Base-by-base conservation (phyloP, 92 coral and sea anemone species). In the Galaxea fascicularis region DNA sequence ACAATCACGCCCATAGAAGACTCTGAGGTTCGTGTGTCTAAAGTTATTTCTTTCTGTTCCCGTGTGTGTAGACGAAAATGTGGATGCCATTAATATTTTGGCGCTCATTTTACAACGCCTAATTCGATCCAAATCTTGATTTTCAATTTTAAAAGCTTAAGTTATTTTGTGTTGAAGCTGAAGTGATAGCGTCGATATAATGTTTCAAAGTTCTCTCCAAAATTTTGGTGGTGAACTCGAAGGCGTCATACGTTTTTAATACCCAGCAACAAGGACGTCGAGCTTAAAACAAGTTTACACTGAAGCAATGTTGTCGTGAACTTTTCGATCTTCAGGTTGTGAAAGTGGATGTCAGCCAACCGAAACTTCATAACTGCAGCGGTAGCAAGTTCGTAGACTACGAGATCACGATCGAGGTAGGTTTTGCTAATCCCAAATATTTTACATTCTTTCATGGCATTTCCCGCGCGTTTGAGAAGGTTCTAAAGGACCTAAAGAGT, bases 301-400 rank as follows among this genome's bases (percentile, higher is more conserved):
- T 14, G 15, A 70, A 70, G 51, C 25, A 71, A 71, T 22, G 27
- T 10, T 31, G 54, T 4, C 26, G 56, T 4, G 29, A n/a, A 29
- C 31, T 16, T 44, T 14, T 35, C 17, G 35, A 20, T 52, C 65
- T 47, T 51, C 51, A 94, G 98, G 83, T 83, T 6, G 89, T 90
- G 46, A 82, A 89, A 20, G 83, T 94, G 22, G 93, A 89, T 27
- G 95, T 94, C 9, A 84, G 51, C 27, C 87, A 89, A 47, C 98
- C 98, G 22, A 68, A 89, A 71, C 87, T 94, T 66, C 98, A 94
- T 58, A 83, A 59, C 31, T 94, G 98, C 45, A 75, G 71, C 35
- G 89, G 89, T 10, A 89, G 87, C 53, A 96, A 89, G 85, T 96
- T 85, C 67, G 98, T 95, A 22, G 98, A 96, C 85, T 96, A 92